Evolutionary conservation across 2,113 vertebrate genomes (phyloP).

Genomic region (Cathartes aura): DNA sequence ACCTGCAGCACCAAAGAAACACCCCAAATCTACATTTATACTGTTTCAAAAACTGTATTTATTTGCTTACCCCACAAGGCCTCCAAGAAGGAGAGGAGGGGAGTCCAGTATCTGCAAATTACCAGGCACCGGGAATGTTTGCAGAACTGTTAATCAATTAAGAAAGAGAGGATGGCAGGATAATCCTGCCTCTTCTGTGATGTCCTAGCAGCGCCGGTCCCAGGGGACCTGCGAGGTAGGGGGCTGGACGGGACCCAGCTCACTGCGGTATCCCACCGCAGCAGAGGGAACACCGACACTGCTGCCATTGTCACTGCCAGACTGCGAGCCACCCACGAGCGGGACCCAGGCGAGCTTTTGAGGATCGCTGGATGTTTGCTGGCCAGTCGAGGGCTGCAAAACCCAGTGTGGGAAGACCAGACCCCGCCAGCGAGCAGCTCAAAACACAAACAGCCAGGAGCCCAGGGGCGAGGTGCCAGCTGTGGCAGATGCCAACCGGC

Average conservation of each 20-base stretch:
- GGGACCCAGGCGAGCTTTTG: background rate
- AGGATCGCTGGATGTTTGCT: background rate
- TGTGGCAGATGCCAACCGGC: background rate
- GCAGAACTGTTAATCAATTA: constrained; percentile 56
- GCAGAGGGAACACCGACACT: background rate
- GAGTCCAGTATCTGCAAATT: background rate
- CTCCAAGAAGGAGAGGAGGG: background rate
- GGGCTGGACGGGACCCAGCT: background rate
- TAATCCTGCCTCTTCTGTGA: constrained; percentile 7
- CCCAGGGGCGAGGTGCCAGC: background rate
- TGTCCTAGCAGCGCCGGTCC: background rate
- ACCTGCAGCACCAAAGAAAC: background rate
- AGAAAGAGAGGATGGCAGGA: background rate
- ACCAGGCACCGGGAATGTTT: constrained; percentile 1
- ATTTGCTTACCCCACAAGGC: background rate
- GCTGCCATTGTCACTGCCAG: constrained; percentile 10
- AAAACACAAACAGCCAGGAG: constrained; percentile 10
- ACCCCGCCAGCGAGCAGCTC: constrained; percentile 43
- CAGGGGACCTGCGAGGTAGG: background rate
- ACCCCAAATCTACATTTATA: constrained; percentile 3
- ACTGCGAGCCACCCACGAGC: background rate
- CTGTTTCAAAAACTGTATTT: background rate
- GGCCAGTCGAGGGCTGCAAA: constrained; percentile 18
- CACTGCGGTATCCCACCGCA: background rate
- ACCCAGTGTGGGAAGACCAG: constrained; percentile 77